phyloP scores from a whole-genome alignment of 2,113 vertebrate genomes.

The Petrocephalus microphthalmus region DNA sequence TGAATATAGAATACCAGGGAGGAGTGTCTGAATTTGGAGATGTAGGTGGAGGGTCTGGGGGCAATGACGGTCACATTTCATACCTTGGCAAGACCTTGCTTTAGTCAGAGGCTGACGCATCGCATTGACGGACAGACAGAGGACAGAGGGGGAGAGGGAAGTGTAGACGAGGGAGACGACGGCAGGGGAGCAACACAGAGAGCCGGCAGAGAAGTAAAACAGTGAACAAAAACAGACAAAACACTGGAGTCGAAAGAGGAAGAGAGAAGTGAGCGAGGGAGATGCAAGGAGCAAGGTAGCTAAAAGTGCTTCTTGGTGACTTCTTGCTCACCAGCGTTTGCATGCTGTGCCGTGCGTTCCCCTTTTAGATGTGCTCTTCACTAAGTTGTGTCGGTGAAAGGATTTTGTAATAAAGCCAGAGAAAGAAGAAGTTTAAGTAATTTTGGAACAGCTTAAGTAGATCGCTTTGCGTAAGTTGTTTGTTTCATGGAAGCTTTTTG shows the following conservation, averaged over 20 bases:
- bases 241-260: conserved; percentile 22
- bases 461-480: not conserved
- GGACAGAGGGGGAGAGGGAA: conserved; percentile 38
- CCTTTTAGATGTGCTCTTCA: not conserved
- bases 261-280: conserved; percentile 26
- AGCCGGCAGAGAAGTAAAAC: conserved; percentile 25
- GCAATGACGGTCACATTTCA: conserved; percentile 38
- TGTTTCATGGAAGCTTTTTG: not conserved
- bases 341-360: not conserved
- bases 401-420: not conserved
- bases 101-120: conserved; percentile 33
- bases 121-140: conserved; percentile 36
- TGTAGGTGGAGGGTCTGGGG: conserved; percentile 40
- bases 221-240: conserved; percentile 17
- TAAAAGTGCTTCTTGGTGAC: conserved; percentile 34
- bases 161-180: conserved; percentile 18
- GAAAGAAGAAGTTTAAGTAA: not conserved
- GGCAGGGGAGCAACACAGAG: conserved; percentile 27
- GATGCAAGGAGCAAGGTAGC: conserved; percentile 37
- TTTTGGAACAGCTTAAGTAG: not conserved
- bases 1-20: conserved; percentile 43
- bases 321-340: conserved; percentile 6
- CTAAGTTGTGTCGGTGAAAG: not conserved
- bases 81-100: conserved; percentile 32
- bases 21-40: conserved; percentile 61